phyloP scores from a whole-genome alignment of 2,797 vertebrate species.

The Centropyge bicolor region DNA sequence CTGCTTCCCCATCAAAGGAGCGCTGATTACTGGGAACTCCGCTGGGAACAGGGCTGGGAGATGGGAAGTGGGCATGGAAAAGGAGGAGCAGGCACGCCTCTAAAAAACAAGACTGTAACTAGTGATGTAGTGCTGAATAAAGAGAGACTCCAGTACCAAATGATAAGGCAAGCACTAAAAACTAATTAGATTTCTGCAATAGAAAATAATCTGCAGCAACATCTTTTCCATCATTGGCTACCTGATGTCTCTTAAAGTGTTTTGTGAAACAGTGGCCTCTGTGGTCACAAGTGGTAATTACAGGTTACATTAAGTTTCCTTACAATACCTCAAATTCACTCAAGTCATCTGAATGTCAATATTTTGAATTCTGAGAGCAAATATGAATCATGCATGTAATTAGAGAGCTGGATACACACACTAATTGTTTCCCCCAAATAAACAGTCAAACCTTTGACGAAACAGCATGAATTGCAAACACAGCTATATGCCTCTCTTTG shows the following conservation, averaged over 20 bases:
- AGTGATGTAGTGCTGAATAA: constrained; percentile 30
- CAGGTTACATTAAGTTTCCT: not conserved
- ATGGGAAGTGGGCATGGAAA: constrained; percentile 66
- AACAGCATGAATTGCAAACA: not conserved
- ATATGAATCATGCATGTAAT: not conserved
- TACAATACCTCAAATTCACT: not conserved
- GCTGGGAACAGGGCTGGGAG: constrained; percentile 65
- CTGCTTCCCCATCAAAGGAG: constrained; percentile 78
- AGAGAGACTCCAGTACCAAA: not conserved
- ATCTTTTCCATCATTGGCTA: not conserved
- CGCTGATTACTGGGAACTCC: constrained; percentile 77
- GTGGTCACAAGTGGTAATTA: not conserved
- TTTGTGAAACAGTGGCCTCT: not conserved
- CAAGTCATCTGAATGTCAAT: not conserved
- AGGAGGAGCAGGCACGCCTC: constrained; percentile 47
- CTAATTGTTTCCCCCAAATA: not conserved
- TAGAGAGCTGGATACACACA: not conserved
- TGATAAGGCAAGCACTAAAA: not conserved
- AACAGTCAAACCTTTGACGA: not conserved
- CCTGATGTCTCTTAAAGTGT: not conserved
- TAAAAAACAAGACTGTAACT: constrained; percentile 31
- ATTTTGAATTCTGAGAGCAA: not conserved
- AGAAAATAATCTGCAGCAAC: not conserved
- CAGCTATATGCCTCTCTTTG: not conserved
- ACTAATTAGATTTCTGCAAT: not conserved